phyloP scores from a whole-genome alignment of 2,888 invertebrate species.

The Eupithecia centaureata region DNA sequence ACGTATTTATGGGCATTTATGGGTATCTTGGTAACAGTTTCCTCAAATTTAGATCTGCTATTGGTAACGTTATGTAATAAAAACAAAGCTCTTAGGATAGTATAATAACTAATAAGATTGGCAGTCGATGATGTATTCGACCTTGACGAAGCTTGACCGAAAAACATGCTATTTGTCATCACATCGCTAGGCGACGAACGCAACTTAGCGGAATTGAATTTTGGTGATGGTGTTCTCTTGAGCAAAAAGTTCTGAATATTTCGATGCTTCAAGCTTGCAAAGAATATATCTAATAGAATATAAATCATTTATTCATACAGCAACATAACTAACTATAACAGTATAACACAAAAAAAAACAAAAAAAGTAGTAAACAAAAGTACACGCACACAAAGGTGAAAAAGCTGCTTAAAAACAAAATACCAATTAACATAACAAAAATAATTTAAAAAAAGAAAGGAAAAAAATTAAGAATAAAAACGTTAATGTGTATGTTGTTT shows the following conservation, averaged over 20 bases:
- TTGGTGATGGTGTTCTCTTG: neutral
- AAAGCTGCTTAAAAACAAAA: too few relatives aligned
- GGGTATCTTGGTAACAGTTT: neutral
- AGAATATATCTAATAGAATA: too few relatives aligned
- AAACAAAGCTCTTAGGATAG: constrained; percentile 1
- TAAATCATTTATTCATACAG: too few relatives aligned
- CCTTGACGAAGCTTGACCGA: constrained; percentile 37
- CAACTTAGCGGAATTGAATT: neutral
- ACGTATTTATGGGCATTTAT: neutral
- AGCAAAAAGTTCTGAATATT: neutral
- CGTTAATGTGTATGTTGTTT: too few relatives aligned
- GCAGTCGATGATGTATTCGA: constrained; percentile 21
- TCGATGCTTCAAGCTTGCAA: neutral
- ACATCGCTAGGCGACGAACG: neutral
- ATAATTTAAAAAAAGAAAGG: too few relatives aligned
- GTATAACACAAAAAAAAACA: too few relatives aligned
- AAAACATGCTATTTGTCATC: constrained; percentile 26
- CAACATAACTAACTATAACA: too few relatives aligned
- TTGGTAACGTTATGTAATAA: neutral
- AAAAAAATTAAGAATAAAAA: too few relatives aligned
- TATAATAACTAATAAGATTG: constrained; percentile 8
- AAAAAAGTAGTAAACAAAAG: too few relatives aligned
- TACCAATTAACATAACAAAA: too few relatives aligned
- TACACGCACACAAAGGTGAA: too few relatives aligned
- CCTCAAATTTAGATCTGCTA: neutral